A percentile compares a stretch with the other conserved stretches of the same genome.
phyloP scores from a whole-genome alignment of 2,113 vertebrate species.

The Macquaria ambigua region DNA sequence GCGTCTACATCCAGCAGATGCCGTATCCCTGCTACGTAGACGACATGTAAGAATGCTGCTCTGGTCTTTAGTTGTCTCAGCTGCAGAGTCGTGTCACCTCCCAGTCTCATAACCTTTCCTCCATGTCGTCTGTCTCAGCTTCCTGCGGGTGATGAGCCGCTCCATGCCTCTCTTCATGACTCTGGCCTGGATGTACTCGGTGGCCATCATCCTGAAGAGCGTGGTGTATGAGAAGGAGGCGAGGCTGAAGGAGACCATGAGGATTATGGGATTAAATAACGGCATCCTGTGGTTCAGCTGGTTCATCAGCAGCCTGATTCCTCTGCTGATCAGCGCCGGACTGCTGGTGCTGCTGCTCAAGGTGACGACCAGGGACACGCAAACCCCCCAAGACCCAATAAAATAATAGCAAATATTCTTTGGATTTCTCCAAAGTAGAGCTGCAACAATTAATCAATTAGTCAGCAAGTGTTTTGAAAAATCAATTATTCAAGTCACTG shows the following conservation, averaged over 20 bases:
- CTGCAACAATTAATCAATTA: too few relatives aligned
- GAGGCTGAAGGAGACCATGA: slow-evolving; percentile 97
- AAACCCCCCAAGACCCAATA: too few relatives aligned
- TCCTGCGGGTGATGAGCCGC: slow-evolving; percentile 94
- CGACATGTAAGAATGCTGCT: slow-evolving; percentile 88
- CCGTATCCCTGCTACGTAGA: slow-evolving; percentile 98
- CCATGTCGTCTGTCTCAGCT: slow-evolving; percentile 81
- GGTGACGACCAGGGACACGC: slow-evolving; percentile 65
- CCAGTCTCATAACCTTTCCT: neutral
- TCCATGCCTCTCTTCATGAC: slow-evolving; percentile 99
- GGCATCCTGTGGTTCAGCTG: slow-evolving; percentile 97
- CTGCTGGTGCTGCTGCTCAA: slow-evolving; percentile 94
- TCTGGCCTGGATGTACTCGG: slow-evolving; percentile 98
- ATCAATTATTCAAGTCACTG: too few relatives aligned
- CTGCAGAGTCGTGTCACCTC: neutral
- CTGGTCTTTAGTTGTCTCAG: neutral
- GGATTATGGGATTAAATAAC: slow-evolving; percentile 96
- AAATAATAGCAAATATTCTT: too few relatives aligned
- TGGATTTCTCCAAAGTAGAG: too few relatives aligned
- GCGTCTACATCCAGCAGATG: slow-evolving; percentile 98
- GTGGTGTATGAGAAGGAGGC: slow-evolving; percentile 99
- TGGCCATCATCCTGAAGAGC: slow-evolving; percentile 96
- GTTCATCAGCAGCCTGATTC: slow-evolving; percentile 96
- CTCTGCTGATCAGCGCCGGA: slow-evolving; percentile 92
- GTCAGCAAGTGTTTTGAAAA: too few relatives aligned